Evolutionary conservation across 2,797 vertebrate genomes (phyloP), one percentile per base, ranked within the genome.

Genomic region (Rhodeus uyekii): DNA sequence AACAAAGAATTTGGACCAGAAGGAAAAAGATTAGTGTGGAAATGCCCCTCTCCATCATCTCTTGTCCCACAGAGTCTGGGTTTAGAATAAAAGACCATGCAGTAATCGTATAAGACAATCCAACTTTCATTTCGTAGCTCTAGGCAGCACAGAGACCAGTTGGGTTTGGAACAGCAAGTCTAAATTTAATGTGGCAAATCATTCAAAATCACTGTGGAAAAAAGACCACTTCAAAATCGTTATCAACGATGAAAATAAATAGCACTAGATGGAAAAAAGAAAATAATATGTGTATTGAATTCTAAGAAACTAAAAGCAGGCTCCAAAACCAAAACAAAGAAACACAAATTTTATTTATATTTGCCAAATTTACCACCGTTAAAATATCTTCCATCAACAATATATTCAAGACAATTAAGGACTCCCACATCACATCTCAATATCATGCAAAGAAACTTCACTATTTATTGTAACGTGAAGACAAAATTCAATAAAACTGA

Each of bases 1-100:
- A 44, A 75, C 60, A 65, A 81, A 48, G 29, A 76, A 67, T 60
- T 82, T 68, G 50, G 80, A 27, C 72, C 73, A 82, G 61, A 82
- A 76, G 80, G 72, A 68, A 76, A 82, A 76, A 24, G 61, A 76
- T 82, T 67, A 81, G 46, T 3, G 46, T 65, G 18, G 46, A 42
- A 55, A 65, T 39, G 32, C 4, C 71, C 16, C 71, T 44, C 72
- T 75, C 72, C 24, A 76, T 76, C 61, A 82, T 46, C 7, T 67
- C 72, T 44, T 22, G 38, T 75, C 71, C 61, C 72, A 76, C 8
- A 68, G 36, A 82, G 48, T 44, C 46, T 34, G 18, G 58, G 69
- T 74, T 74, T 74, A 74, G 34, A 42, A 74, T 50, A 74, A 67
- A 75, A 68, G 3, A 65, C 12, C 64, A 29, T 34, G 13, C 22